Conservation (phyloP, 2,113 vertebrate genomes). For the Hydropotes inermis region DNA sequence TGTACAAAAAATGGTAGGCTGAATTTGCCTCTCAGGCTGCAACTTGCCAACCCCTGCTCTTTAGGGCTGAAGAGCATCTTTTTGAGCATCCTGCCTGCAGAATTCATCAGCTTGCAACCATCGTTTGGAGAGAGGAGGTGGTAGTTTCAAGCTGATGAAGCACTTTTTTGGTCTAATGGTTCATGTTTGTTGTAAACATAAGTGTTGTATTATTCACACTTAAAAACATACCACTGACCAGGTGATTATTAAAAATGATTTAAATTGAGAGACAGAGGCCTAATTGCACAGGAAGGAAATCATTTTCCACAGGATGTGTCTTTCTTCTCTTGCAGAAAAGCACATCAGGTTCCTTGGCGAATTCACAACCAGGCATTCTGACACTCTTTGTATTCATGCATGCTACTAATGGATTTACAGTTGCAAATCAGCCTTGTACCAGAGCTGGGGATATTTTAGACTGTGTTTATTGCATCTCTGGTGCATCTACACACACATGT, state of each 20-base stretch:
- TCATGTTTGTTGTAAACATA: constrained; percentile 38
- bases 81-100: neutral
- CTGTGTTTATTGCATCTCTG: constrained; percentile 29
- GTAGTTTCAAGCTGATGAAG: neutral
- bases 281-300: constrained; percentile 63
- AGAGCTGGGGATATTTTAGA: neutral
- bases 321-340: constrained; percentile 2
- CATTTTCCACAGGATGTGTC: constrained; percentile 12
- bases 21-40: rapidly evolving
- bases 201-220: constrained; percentile 29
- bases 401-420: constrained; percentile 35
- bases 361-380: constrained; percentile 34
- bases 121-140: rapidly evolving
- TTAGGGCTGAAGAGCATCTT: neutral
- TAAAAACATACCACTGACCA: constrained; percentile 69
- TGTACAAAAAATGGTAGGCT: neutral
- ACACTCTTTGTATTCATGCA: neutral
- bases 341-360: constrained; percentile 24
- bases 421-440: constrained; percentile 13
- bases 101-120: neutral
- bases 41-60: neutral
- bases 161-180: neutral
- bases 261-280: constrained; percentile 53
- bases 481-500: neutral
- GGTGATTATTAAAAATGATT: constrained; percentile 63